Conservation (phyloP, 2,797 vertebrate genomes). For the Lophotriccus pileatus region DNA sequence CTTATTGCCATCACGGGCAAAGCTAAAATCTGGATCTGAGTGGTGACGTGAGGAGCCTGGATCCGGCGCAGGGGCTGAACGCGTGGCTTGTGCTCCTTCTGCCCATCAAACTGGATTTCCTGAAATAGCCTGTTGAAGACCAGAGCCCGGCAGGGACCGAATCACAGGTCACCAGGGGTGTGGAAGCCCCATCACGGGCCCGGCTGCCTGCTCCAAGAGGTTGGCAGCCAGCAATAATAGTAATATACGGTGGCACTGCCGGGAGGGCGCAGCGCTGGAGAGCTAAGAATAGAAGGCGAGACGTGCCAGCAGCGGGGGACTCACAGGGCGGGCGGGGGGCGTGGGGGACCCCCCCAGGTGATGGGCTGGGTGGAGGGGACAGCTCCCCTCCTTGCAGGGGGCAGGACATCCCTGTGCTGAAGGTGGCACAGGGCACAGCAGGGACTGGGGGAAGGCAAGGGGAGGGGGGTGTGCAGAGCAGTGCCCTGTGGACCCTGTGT, state of each 20-base stretch:
- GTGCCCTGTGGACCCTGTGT: accelerated
- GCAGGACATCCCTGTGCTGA: neutral
- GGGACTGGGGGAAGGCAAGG: neutral
- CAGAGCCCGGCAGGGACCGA: conserved; percentile 8
- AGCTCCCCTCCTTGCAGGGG: accelerated
- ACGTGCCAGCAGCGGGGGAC: neutral
- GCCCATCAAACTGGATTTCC: conserved; percentile 27
- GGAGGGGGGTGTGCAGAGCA: neutral
- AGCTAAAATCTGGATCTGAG: conserved; percentile 35
- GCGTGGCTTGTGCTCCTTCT: conserved; percentile 1
- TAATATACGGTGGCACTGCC: neutral
- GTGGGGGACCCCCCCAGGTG: accelerated
- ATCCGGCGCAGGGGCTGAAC: neutral
- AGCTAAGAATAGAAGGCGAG: conserved; percentile 55
- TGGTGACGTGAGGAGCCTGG: neutral
- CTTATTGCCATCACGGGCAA: neutral
- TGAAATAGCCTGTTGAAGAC: conserved; percentile 42
- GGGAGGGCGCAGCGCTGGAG: conserved; percentile 10
- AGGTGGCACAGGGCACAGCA: neutral
- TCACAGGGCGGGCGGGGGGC: neutral
- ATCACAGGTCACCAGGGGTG: conserved; percentile 46
- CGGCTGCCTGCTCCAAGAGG: conserved; percentile 33
- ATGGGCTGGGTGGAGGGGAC: neutral
- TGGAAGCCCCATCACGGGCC: conserved; percentile 30
- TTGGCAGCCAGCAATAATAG: conserved; percentile 47